Base-by-base conservation (phyloP, 2,797 vertebrate species). In the Psittacula derbiana region DNA sequence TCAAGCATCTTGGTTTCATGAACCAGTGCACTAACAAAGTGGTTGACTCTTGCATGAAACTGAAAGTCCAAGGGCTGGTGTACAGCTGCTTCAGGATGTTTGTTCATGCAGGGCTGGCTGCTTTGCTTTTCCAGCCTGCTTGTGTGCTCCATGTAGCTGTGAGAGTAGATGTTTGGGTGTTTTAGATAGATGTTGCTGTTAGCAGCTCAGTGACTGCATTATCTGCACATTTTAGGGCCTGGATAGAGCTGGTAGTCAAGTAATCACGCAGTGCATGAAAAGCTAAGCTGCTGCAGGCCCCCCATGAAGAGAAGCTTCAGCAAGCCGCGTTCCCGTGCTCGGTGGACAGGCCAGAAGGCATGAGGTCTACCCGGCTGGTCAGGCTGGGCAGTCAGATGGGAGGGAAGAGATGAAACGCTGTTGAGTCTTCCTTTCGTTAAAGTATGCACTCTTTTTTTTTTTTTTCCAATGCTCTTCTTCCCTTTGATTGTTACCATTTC, bases 401-500 rank as follows among this genome's bases (percentile, higher is more conserved):
- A 81, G 44, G 49, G 28, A 76, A 49, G 70, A 93, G 82, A 52
- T 79, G 6, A 91, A 86, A 91, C 25, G 2, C 70, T 69, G 69
- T 46, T 76, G 31, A 52, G 9, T 67, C 78, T 93, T 88, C 0
- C 0, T 87, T 92, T 88, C 28, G 13, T 67, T 81, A 36, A 89
- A 65, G 27, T 41, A 18, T 79, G 66, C 27, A 4, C 8, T 47
- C 40, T 47, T 49, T 36, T 19, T 3, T 36, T 19, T 3, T 3
- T 27, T 46, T 62, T 1, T 11, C 16, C 23, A 15, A 11, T 64
- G 10, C 9, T 73, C 13, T 57, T 85, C 27, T 64, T 58, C 30
- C 11, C 58, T 92, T 95, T 80, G 67, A 74, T 93, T 93, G 94
- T 93, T 80, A 57, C 36, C 2, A 27, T 85, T 95, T 87, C 71